phyloP scores from a whole-genome alignment of 2,888 invertebrate species.

The Chloromyia formosa region DNA sequence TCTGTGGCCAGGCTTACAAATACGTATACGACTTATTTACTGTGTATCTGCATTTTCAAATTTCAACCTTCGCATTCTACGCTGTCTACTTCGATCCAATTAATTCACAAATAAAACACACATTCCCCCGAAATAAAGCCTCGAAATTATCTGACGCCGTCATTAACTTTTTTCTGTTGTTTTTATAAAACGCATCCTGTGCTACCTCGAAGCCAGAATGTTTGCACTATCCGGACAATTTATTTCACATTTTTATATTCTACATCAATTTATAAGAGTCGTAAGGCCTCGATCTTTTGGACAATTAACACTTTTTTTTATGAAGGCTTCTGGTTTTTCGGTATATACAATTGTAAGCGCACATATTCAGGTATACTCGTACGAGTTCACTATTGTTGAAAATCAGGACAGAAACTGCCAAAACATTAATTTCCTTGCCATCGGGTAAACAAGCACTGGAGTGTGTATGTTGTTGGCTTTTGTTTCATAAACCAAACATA shows the following conservation, averaged over 20 bases:
- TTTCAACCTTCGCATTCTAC: too few species aligned
- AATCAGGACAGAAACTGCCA: background rate
- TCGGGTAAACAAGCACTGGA: background rate
- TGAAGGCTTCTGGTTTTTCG: conserved; percentile 41
- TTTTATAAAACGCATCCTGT: conserved; percentile 6
- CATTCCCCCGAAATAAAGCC: too few species aligned
- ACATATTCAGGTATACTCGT: background rate
- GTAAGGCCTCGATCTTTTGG: conserved; percentile 30
- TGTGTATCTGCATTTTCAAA: too few species aligned
- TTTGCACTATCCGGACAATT: background rate
- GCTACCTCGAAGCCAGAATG: conserved; percentile 15
- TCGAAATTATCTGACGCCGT: too few species aligned
- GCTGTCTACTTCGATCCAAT: too few species aligned
- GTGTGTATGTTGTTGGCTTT: conserved; percentile 5
- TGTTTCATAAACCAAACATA: conserved; percentile 35
- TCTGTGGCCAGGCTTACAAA: too few species aligned
- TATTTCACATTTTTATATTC: background rate
- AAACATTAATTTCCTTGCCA: background rate
- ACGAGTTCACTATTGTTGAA: background rate
- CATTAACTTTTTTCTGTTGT: background rate
- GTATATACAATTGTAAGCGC: background rate
- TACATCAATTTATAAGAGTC: conserved; percentile 28
- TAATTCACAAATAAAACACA: too few species aligned
- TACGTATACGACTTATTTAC: too few species aligned
- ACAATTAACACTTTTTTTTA: conserved; percentile 44